Evolutionary conservation across 1,140 invertebrate species (phyloP), one percentile per base, ranked within the genome.

Genomic region (Drosophila kohkoa): DNA sequence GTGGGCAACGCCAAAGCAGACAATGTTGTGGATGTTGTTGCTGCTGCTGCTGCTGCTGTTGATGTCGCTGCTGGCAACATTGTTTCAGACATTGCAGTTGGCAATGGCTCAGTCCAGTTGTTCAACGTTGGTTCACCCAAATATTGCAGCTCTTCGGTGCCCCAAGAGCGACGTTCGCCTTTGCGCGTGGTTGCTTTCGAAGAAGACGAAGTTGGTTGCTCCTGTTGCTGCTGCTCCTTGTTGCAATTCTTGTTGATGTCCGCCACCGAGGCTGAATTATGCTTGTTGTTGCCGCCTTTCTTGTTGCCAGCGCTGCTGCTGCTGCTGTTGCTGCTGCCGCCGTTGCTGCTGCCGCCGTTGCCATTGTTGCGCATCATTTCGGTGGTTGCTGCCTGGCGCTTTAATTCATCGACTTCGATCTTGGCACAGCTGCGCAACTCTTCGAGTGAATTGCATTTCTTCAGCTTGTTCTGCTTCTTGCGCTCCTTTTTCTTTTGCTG

Each of bases 401-500:
- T 90, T 6, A 90, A 64, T 6, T 91, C 87, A 16, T 91, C 90
- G 6, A 87, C 89, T 48, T 92, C 92, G 66, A 92, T 88, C 70
- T 92, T 92, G 13, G 92, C 69, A 54, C 90, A 86, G 67, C 83
- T 92, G 91, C 94, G 66, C 81, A 96, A 94, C 91, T 96, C 95
- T 81, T 96, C 95, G 41, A 96, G 83, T 5, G 95, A 95, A 85
- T 95, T 96, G 38, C 94, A 94, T 75, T 95, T 95, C 79, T 95
- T 94, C 25, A 95, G 68, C 63, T 92, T 92, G 8, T 81, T 73
- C 49, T 91, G 82, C 51, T 92, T 90, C 59, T 83, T 83, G 41
- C 81, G 79, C 30, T 89, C 85, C 71, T 92, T 92, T 20, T 86
- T 89, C 58, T 85, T 85, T 38, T 86, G 83, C 35, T 76, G 76